Base-by-base conservation (phyloP, 2,888 invertebrate genomes). In the Xanthorhoe spadicearia region DNA sequence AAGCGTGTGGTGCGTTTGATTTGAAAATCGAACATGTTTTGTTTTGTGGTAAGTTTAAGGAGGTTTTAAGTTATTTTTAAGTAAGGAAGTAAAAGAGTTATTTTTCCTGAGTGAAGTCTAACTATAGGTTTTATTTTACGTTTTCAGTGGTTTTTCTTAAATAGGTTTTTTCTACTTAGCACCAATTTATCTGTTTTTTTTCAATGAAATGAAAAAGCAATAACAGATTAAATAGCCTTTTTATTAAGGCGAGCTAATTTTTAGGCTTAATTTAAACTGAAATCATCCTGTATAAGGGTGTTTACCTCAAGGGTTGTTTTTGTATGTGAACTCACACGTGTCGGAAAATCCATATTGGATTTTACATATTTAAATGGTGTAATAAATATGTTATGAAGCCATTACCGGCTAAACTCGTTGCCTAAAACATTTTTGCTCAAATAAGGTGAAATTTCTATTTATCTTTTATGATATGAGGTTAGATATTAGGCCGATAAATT, bases 361-460 rank as follows among this genome's bases (percentile, higher is more conserved):
- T 72, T 71, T 72, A 71, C 71, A 74, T 74, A 74, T 72, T 74
- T 72, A 74, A 74, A 68, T 69, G 66, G 55, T 64, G 69, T 70
- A 72, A 72, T 74, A 74, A 72, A 72, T 74, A 74, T 72, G 71
- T 70, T 72, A 72, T 62, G 71, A 70, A 66, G 62, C 71, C 69
- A 68, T 74, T 70, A 72, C 69, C 51, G 51, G 56, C 63, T 61
- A 64, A 55, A 48, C 38, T 43, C n/a, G 66, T 66, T 66, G 50
- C 51, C 58, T n/a, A 58, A 59, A 62, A 51, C 59, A 64, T 61
- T 64, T 67, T 64, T 49, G 57, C 32, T 49, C 35, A 35, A 59
- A 54, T 59, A 58, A 54, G 48, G 52, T 50, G 52, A 48, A 9
- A 15, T 49, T 18, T 63, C 28, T 50, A 59, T 17, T 48, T 53